phyloP scores from a whole-genome alignment of 1,140 invertebrate species.

The Vanessa atalanta region DNA sequence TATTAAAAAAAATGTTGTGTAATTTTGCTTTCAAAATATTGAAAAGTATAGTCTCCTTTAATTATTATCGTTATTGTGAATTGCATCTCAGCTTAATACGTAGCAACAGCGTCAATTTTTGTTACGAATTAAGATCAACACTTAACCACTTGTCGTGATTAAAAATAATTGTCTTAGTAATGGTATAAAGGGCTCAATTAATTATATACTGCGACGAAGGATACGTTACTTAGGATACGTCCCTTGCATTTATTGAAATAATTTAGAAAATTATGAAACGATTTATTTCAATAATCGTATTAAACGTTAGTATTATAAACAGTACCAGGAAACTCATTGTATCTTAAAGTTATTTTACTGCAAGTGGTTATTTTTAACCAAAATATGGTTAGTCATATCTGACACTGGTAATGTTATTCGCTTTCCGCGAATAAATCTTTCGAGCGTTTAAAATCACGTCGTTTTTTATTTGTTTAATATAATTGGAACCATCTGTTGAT shows the following conservation, averaged over 20 bases:
- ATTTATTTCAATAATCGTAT: neutral
- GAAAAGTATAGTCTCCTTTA: neutral
- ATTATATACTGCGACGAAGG: conserved; percentile 24
- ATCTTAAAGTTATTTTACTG: no score
- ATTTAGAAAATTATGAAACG: neutral
- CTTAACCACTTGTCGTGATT: conserved; percentile 22
- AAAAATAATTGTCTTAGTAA: conserved; percentile 22
- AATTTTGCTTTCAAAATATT: no score
- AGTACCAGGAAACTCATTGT: no score
- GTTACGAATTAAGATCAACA: neutral
- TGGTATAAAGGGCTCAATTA: conserved; percentile 17
- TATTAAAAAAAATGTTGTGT: neutral
- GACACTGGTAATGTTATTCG: neutral
- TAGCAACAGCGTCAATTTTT: no score
- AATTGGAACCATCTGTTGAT: conserved; percentile 10
- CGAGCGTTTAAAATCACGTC: neutral
- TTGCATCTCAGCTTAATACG: no score
- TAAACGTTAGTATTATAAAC: no score
- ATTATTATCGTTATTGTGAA: neutral
- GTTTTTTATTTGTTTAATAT: conserved; percentile 5
- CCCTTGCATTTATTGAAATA: neutral
- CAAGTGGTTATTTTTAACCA: no score
- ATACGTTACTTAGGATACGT: neutral
- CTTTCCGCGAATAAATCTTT: neutral
- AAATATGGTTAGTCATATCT: neutral